Base-by-base conservation (phyloP, 2,113 vertebrate species). In the Colaptes auratus region DNA sequence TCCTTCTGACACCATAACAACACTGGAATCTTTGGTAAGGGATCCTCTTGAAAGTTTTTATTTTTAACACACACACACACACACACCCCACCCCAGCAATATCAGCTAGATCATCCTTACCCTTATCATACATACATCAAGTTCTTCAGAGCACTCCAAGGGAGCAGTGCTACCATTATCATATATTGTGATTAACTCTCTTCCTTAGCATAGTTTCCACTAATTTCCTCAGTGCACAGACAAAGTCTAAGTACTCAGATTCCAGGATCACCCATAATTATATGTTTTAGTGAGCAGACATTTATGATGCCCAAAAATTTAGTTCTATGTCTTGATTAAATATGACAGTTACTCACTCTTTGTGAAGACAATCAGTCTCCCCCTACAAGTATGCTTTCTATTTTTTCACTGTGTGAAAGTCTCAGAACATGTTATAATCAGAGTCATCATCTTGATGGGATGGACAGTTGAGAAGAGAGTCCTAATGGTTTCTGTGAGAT, bases 241-340 rank as follows among this genome's bases (percentile, higher is more conserved):
- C 72, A 14, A 73, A 76, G 50, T 44, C 16, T 67, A 63, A 24
- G 16, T 78, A 46, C 59, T 73, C 31, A 53, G 14, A 72, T 90
- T 93, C 60, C 30, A 60, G 53, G 53, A 72, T 78, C 31, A 48
- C 63, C 19, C 35, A 11, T 90, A 91, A 82, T 72, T 85, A 67
- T 30, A 39, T 72, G 11, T 73, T 88, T 71, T 79, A 93, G 48
- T 48, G 36, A 89, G 58, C 36, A 87, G 46, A 60, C 27, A 46
- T 71, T 71, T 87, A 72, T 55, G 23, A 72, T 72, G 48, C 35
- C 67, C 70, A 28, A 87, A 93, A 79, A 50, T 72, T 67, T 61
- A 69, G 25, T 73, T 87, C 11, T 2, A 44, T 23, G 3, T 93
- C 75, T 75, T 90, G 30, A 85, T 82, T 95, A 65, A 93, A 76